Evolutionary conservation across 2,888 invertebrate genomes (phyloP), one percentile per base, ranked within the genome.

Genomic region (Pedicia rivosa): DNA sequence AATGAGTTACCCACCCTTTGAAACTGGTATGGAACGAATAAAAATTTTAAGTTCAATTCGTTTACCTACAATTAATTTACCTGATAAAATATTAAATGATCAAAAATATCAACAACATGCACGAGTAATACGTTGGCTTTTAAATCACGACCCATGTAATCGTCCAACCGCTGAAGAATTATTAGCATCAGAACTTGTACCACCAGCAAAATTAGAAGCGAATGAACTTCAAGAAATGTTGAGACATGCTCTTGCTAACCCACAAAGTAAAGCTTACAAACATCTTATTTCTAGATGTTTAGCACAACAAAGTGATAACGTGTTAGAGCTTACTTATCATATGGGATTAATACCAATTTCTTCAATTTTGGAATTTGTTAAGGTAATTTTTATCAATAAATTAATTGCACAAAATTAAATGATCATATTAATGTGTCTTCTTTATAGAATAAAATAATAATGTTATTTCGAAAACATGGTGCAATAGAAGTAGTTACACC

Each of bases 141-240:
- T 95, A 37, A 75, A 77, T 57, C 91, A 95, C 54, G 86, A 92
- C 55, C 76, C 87, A 0, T 70, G 72, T 22, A 64, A 74, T 45
- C 68, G 95, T 4, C 94, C 95, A 0, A 81, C 87, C 0, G 81
- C 91, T 5, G 73, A 77, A 27, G 87, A 92, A 53, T 64, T 95
- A 3, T 63, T 94, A 0, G 69, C 76, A 22, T 87, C 87, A 1
- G 77, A 81, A 40, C 72, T 80, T 46, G 68, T 95, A 3, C 94
- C 94, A 0, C 79, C 90, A 0, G 78, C 83, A 0, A 73, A 75
- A 46, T 67, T 91, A n/a, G 86, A 88, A 49, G 88, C 91, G 45
- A 76, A 78, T 1, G 81, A 86, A 43, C 57, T 92, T 2, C 77
- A 82, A 36, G 87, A 88, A 46, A 72, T 86, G 51, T 64, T 94